Conservation (phyloP, 2,888 invertebrate genomes). For the Trisateles emortualis region DNA sequence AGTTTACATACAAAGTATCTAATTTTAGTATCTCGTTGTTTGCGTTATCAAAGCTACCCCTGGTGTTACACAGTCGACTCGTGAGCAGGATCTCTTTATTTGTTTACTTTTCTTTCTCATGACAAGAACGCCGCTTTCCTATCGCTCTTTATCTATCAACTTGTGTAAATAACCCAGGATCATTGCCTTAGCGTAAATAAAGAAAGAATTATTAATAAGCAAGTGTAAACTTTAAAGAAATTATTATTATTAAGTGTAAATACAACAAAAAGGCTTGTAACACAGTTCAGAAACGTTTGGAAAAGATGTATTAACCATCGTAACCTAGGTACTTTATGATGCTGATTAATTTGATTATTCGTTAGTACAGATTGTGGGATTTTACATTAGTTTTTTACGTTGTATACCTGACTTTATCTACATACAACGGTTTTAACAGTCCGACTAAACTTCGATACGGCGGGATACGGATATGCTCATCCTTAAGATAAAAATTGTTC, state of each 20-base stretch:
- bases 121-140: conserved; percentile 76
- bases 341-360: conserved; percentile 14
- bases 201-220: conserved; percentile 76
- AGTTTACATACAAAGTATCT: conserved; percentile 37
- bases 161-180: conserved; percentile 74
- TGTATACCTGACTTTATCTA: too few relatives aligned
- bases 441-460: too few relatives aligned
- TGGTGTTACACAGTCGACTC: conserved; percentile 72
- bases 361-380: not conserved
- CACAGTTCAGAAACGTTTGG: conserved; percentile 4
- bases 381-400: not conserved
- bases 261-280: conserved; percentile 54
- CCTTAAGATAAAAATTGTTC: too few relatives aligned
- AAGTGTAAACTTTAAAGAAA: conserved; percentile 71
- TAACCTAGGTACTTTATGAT: conserved; percentile 4
- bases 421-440: too few relatives aligned
- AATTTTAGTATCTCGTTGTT: conserved; percentile 57
- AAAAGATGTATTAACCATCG: conserved; percentile 9
- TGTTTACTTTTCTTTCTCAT: conserved; percentile 74
- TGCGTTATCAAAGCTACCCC: conserved; percentile 68
- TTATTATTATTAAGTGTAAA: conserved; percentile 69
- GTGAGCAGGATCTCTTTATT: conserved; percentile 70
- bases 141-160: conserved; percentile 81
- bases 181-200: conserved; percentile 77
- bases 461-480: too few relatives aligned